Evolutionary conservation across 2,888 invertebrate species (phyloP), one percentile per base, ranked within the genome.

Genomic region (Blastobasis lacticolella): DNA sequence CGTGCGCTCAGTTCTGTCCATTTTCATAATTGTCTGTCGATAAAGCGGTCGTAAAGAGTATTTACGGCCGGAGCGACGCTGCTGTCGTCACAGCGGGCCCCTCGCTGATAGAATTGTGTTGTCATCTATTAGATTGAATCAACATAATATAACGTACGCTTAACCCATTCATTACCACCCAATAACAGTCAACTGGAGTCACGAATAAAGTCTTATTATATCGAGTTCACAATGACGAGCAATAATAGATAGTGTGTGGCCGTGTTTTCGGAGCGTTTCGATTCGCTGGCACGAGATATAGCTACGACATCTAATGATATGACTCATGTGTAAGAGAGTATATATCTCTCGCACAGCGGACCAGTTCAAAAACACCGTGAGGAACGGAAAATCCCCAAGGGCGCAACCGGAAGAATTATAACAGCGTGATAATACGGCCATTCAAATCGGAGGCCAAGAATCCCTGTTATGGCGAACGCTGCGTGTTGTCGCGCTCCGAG

Each of bases 21-120:
- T 69, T 69, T 68, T 66, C 66, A 70, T 75, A 70, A 70, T 71
- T 71, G 64, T 58, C 59, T 67, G 63, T 67, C 67, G 66, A 70
- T 70, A 67, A 67, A 67, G 57, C 57, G 59, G 49, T 63, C 64
- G 58, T 56, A 58, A 58, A 56, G 42, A 48, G 51, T 55, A 57
- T 58, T 58, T 57, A 58, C 52, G 51, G 51, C 40, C 43, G 48
- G 46, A n/a, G 48, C 50, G 54, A 44, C 55, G 55, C 54, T 55
- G 53, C 59, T 53, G 52, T 54, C 56, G 56, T 45, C 55, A 47
- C 52, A 37, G 49, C 49, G 49, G 48, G 45, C 49, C 52, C 52
- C 52, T 48, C 48, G 48, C 45, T 49, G 52, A 53, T 55, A 49
- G 40, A 41, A 56, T 52, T 55, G 53, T 54, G 46, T 48, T 53